phyloP scores from a whole-genome alignment of 2,797 vertebrate genomes.

The Clarias laeviceps region DNA sequence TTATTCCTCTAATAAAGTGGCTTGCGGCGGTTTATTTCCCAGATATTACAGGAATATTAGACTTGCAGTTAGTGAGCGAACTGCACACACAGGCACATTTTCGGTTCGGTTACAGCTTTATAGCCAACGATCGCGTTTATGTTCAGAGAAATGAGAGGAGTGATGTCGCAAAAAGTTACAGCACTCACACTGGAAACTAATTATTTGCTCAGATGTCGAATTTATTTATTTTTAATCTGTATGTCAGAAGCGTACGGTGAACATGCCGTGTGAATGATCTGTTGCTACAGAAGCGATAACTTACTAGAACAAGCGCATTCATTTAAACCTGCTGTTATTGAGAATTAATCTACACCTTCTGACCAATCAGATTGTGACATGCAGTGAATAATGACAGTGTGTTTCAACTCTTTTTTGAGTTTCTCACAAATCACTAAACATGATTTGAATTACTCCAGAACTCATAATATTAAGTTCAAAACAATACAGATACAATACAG shows the following conservation, averaged over 20 bases:
- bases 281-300: not conserved
- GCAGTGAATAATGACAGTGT: not conserved
- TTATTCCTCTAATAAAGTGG: constrained; percentile 47
- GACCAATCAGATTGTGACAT: not conserved
- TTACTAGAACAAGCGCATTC: not conserved
- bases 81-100: not conserved
- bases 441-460: not conserved
- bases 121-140: not conserved
- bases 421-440: too few species aligned
- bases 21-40: constrained; percentile 27
- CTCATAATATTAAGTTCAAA: not conserved
- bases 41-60: constrained; percentile 21
- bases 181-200: not conserved
- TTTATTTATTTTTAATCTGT: too few species aligned
- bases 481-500: too few species aligned
- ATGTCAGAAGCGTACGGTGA: not conserved
- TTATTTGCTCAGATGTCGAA: too few species aligned
- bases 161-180: not conserved
- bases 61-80: not conserved
- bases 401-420: not conserved
- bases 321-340: not conserved
- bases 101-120: not conserved
- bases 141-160: not conserved
- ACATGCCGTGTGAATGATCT: not conserved
- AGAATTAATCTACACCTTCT: too few species aligned